These are phyloP conservation scores for Odontocolon sp. DNA, from an alignment of 2,888 invertebrate genomes.

Conservation along the genomic window DNA sequence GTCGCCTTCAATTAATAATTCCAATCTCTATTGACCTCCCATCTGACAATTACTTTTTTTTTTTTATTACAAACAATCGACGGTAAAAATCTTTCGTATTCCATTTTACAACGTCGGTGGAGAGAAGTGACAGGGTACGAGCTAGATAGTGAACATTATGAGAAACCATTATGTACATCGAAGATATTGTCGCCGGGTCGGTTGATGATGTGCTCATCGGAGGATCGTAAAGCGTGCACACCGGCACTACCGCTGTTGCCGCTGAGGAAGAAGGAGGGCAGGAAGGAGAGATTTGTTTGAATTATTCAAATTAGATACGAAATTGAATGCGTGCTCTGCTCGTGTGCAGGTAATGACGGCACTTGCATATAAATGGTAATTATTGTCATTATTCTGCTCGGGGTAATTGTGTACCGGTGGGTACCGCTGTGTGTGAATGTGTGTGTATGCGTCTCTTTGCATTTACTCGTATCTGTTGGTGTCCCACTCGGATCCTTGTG, in stretches of 20 bases:
- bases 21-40: constrained; percentile 15
- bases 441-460: constrained; percentile 7
- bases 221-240: constrained; percentile 78
- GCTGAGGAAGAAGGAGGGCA: constrained; percentile 76
- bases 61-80: not conserved
- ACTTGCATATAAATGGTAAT: constrained; percentile 81
- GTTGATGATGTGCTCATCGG: constrained; percentile 75
- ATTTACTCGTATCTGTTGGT: constrained; percentile 4
- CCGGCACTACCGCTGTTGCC: constrained; percentile 18
- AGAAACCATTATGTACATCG: constrained; percentile 25
- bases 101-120: not conserved
- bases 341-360: constrained; percentile 81
- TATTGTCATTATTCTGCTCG: constrained; percentile 80
- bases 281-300: constrained; percentile 81
- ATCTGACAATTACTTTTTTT: not conserved
- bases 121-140: not conserved
- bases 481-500: constrained; percentile 15
- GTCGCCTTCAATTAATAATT: constrained; percentile 29
- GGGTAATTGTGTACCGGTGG: constrained; percentile 76
- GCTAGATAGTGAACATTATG: not conserved
- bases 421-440: constrained; percentile 53
- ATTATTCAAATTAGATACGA: constrained; percentile 81
- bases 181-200: constrained; percentile 65
- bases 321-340: constrained; percentile 80
- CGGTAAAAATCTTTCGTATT: not conserved